A percentile compares a stretch with the other conserved stretches of the same genome.
phyloP scores from a whole-genome alignment of 2,113 vertebrate species.

The Theristicus caerulescens region DNA sequence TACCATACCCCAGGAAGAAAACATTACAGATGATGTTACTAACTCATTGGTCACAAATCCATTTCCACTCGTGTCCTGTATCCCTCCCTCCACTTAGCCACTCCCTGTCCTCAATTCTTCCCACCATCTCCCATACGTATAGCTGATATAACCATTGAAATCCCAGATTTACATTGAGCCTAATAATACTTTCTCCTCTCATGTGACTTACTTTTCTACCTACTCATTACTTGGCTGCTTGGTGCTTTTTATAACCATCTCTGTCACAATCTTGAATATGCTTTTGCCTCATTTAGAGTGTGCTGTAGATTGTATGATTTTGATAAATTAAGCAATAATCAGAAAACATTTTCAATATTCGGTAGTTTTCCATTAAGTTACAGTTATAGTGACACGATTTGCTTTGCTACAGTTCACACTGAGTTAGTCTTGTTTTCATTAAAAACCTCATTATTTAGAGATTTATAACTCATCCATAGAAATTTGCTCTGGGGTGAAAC shows the following conservation, averaged over 20 bases:
- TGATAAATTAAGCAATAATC: slow-evolving; percentile 75
- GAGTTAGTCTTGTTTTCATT: slow-evolving; percentile 71
- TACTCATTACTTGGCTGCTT: slow-evolving; percentile 7
- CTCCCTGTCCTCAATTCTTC: neutral
- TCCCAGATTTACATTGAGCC: neutral
- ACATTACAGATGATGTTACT: neutral
- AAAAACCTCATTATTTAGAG: slow-evolving; percentile 76
- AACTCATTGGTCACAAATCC: neutral
- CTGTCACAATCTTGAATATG: slow-evolving; percentile 46
- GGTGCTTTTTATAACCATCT: slow-evolving; percentile 56
- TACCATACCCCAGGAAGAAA: neutral
- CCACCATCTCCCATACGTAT: neutral
- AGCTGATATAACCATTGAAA: neutral
- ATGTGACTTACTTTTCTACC: neutral
- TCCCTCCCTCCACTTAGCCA: neutral
- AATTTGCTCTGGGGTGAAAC: slow-evolving; percentile 46
- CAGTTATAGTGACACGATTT: slow-evolving; percentile 51
- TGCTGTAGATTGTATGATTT: slow-evolving; percentile 52
- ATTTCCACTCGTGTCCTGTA: neutral
- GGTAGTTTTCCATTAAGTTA: slow-evolving; percentile 70
- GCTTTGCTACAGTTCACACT: slow-evolving; percentile 66
- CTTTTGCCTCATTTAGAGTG: slow-evolving; percentile 63
- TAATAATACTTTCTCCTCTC: neutral
- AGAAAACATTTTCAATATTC: slow-evolving; percentile 67
- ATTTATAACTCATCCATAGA: slow-evolving; percentile 68